Evolutionary conservation across 1,140 invertebrate genomes (phyloP).

Genomic region (Asobara japonica): DNA sequence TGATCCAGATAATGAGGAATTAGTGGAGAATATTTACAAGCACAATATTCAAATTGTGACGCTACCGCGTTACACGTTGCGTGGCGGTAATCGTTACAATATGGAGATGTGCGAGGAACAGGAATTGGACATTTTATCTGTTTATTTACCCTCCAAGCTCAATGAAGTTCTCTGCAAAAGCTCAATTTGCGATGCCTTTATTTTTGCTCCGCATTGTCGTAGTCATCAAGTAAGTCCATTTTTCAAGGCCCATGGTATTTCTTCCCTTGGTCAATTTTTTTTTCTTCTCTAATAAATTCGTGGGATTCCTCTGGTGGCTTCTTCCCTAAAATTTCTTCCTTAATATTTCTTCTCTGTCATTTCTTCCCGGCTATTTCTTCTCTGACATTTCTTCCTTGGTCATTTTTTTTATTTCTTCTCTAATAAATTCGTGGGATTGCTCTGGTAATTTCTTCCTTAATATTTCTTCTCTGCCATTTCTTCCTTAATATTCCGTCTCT

Average conservation of each 20-base stretch:
- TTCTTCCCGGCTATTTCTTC: too few relatives aligned
- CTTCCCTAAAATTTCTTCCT: too few relatives aligned
- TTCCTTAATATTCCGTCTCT: too few relatives aligned
- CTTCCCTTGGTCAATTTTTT: not conserved
- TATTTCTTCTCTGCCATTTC: too few relatives aligned
- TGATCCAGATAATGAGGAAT: conserved; percentile 55
- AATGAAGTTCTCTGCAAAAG: conserved; percentile 49
- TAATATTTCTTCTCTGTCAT: too few relatives aligned
- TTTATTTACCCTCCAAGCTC: conserved; percentile 48
- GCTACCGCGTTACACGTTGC: conserved; percentile 47
- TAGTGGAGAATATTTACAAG: conserved; percentile 47
- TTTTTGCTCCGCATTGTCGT: conserved; percentile 48
- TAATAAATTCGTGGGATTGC: too few relatives aligned
- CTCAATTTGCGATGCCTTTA: conserved; percentile 46
- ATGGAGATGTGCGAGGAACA: conserved; percentile 47
- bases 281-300: too few relatives aligned
- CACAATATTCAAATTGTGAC: conserved; percentile 50
- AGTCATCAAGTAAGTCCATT: conserved; percentile 41
- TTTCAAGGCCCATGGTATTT: not conserved
- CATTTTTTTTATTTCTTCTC: too few relatives aligned
- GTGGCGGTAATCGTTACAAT: conserved; percentile 48
- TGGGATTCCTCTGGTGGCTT: too few relatives aligned
- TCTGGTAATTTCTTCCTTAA: too few relatives aligned
- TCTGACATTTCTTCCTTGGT: too few relatives aligned
- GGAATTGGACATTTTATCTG: conserved; percentile 43